Conservation (phyloP, 2,797 vertebrate species). For the Melanotaenia nigrans region DNA sequence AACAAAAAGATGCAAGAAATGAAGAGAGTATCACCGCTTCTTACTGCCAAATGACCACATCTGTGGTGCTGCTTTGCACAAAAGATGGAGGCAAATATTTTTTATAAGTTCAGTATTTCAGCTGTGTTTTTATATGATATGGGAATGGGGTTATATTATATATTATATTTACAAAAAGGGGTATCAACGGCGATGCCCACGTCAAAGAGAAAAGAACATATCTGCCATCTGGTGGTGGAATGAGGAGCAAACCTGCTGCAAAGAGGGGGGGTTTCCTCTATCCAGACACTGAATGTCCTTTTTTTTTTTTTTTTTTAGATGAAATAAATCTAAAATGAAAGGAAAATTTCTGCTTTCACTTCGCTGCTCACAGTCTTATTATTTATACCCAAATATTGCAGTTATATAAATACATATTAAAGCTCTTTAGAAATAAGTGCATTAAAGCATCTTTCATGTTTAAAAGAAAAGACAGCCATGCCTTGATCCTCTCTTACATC, state of each 20-base stretch:
- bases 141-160: neutral
- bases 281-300: constrained; percentile 61
- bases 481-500: constrained; percentile 60
- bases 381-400: constrained; percentile 57
- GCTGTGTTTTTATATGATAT: constrained; percentile 17
- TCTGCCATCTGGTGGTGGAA: constrained; percentile 62
- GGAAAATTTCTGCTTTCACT: constrained; percentile 49
- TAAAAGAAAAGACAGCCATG: constrained; percentile 23
- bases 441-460: constrained; percentile 52
- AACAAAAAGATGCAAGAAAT: neutral
- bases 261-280: constrained; percentile 51
- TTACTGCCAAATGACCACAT: constrained; percentile 12
- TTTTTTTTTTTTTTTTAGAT: constrained; percentile 25
- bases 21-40: neutral
- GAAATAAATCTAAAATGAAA: constrained; percentile 37
- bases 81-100: neutral
- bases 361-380: constrained; percentile 52
- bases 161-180: constrained; percentile 3
- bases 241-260: constrained; percentile 52
- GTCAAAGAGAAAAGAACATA: constrained; percentile 14
- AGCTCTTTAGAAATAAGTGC: constrained; percentile 62
- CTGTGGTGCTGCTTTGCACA: constrained; percentile 30
- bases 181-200: neutral
- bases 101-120: constrained; percentile 4
- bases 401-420: constrained; percentile 64